Evolutionary conservation across 2,113 vertebrate species (phyloP).

Genomic region (Indicator maculatus): DNA sequence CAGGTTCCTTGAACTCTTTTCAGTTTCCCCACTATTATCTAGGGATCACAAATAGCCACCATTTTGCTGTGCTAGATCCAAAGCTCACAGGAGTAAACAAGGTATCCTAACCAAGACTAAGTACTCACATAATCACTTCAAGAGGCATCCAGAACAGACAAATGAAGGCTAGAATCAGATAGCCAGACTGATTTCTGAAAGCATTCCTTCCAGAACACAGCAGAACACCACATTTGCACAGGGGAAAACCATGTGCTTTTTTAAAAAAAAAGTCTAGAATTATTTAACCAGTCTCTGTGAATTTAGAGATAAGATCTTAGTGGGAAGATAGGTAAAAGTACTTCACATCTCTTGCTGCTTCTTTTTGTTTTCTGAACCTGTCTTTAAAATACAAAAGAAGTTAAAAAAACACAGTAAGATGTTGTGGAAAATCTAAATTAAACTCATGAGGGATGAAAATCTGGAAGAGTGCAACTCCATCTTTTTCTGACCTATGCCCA

Average conservation of each 20-base stretch:
- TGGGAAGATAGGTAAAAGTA: neutral
- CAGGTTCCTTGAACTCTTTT: neutral
- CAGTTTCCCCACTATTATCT: neutral
- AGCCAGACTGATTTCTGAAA: neutral
- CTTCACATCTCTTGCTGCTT: neutral
- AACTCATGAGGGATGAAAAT: neutral
- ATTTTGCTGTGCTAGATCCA: neutral
- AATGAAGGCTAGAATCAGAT: accelerated
- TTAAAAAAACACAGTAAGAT: neutral
- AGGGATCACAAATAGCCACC: neutral
- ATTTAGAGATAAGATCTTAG: neutral
- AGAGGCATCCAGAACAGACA: neutral
- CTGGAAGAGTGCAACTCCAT: accelerated
- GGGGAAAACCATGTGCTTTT: neutral
- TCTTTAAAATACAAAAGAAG: neutral
- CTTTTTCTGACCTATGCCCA: neutral
- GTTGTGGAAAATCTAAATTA: neutral
- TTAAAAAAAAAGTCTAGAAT: neutral
- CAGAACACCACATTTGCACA: neutral
- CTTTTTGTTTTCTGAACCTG: neutral
- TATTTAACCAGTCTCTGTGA: neutral
- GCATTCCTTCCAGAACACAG: neutral
- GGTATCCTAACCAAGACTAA: neutral
- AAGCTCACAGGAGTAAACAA: neutral
- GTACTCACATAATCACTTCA: neutral